phyloP scores from a whole-genome alignment of 1,140 invertebrate genomes.

The Ptiloglossa arizonensis region DNA sequence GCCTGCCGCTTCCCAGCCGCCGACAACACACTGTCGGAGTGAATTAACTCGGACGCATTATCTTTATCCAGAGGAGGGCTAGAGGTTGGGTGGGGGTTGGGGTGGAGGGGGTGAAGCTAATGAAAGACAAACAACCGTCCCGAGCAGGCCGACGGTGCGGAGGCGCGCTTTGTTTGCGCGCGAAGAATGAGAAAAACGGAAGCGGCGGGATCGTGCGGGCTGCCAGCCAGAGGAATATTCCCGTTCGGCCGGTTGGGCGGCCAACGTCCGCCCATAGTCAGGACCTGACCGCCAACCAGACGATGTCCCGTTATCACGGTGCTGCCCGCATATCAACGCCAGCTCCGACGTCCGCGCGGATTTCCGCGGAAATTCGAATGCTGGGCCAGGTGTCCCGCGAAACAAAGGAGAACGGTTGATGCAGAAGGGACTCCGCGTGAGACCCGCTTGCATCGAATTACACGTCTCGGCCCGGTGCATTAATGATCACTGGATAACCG shows the following conservation, averaged over 20 bases:
- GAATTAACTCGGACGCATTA: conserved; percentile 43
- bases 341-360: not conserved
- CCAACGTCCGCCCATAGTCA: not conserved
- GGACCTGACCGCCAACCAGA: not conserved
- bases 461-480: too few relatives aligned
- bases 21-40: not conserved
- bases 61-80: not conserved
- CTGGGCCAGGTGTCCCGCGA: not conserved
- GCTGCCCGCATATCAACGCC: conserved; percentile 37
- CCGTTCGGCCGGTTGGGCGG: not conserved
- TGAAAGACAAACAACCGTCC: conserved; percentile 41
- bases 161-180: conserved; percentile 32
- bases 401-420: conserved; percentile 9
- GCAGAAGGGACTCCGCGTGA: too few relatives aligned
- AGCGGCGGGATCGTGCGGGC: conserved; percentile 12
- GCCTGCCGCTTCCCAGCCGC: not conserved
- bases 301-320: conserved; percentile 41
- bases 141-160: not conserved
- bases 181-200: conserved; percentile 30
- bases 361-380: conserved; percentile 16
- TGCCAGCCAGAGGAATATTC: conserved; percentile 2
- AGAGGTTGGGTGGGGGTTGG: too few relatives aligned
- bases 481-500: too few relatives aligned
- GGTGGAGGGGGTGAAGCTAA: conserved; percentile 18
- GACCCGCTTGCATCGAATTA: too few relatives aligned